Conservation (phyloP, 2,797 vertebrate species). For the Simalia tracyae region DNA sequence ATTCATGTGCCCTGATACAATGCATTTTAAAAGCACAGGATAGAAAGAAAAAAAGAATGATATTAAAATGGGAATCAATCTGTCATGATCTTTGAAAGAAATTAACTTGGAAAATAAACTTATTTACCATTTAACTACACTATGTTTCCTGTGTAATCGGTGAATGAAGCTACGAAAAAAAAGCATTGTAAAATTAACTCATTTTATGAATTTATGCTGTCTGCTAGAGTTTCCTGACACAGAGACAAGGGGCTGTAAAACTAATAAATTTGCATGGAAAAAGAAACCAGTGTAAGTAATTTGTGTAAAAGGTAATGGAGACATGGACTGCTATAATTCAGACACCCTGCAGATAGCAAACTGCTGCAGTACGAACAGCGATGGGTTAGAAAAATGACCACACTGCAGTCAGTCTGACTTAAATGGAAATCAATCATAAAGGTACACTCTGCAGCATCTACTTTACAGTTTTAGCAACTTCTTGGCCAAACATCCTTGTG, state of each 20-base stretch:
- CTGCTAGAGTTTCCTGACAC: conserved; percentile 77
- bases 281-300: conserved; percentile 86
- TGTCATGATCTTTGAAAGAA: conserved; percentile 70
- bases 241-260: conserved; percentile 81
- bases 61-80: conserved; percentile 69
- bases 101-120: conserved; percentile 69
- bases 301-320: conserved; percentile 85
- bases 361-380: conserved; percentile 78
- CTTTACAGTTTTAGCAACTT: conserved; percentile 79
- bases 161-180: conserved; percentile 58
- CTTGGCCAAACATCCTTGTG: conserved; percentile 75
- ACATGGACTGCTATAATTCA: conserved; percentile 82
- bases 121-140: conserved; percentile 71
- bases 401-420: conserved; percentile 84
- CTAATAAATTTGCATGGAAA: conserved; percentile 86
- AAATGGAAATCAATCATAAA: conserved; percentile 89
- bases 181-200: conserved; percentile 72
- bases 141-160: conserved; percentile 63
- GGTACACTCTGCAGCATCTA: conserved; percentile 81
- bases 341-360: conserved; percentile 77
- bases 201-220: conserved; percentile 78
- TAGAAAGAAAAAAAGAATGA: conserved; percentile 57
- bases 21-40: conserved; percentile 62
- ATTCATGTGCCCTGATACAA: conserved; percentile 65
- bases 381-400: conserved; percentile 85